These are phyloP conservation scores for Drosophila mojavensis DNA, from an alignment of 1,140 invertebrate species.

Conservation along the genomic window DNA sequence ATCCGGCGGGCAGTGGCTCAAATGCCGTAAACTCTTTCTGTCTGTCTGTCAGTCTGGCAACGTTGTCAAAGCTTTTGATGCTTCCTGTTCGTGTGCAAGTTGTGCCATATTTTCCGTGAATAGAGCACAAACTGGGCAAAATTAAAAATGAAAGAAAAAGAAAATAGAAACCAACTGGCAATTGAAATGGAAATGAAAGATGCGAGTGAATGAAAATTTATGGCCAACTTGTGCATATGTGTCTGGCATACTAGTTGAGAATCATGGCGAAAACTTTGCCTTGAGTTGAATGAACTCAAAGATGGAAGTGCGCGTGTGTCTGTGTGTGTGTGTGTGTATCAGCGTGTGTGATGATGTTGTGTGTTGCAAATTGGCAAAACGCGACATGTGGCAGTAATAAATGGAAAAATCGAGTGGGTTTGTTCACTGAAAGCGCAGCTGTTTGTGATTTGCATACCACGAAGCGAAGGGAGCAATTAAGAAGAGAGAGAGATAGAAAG, in stretches of 20 bases:
- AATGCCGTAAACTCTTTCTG: slow-evolving; percentile 16
- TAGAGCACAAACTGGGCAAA: slow-evolving; percentile 35
- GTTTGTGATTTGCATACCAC: slow-evolving; percentile 44
- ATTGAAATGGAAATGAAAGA: slow-evolving; percentile 65
- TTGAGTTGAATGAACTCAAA: slow-evolving; percentile 20
- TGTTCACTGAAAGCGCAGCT: slow-evolving; percentile 26
- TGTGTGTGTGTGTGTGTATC: slow-evolving; percentile 3
- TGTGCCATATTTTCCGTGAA: slow-evolving; percentile 73
- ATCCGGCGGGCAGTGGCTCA: slow-evolving; percentile 51
- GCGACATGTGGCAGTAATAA: slow-evolving; percentile 53
- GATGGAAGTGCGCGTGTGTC: not conserved
- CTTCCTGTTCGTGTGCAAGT: slow-evolving; percentile 36
- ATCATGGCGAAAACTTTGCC: slow-evolving; percentile 34
- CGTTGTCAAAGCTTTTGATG: slow-evolving; percentile 21
- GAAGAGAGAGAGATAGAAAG: not conserved
- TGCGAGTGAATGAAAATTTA: slow-evolving; percentile 41
- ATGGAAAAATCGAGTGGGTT: slow-evolving; percentile 34
- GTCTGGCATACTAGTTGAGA: slow-evolving; percentile 38
- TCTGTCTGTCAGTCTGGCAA: slow-evolving; percentile 20
- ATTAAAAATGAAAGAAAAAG: not conserved
- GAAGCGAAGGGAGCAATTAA: slow-evolving; percentile 27
- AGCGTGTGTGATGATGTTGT: slow-evolving; percentile 1
- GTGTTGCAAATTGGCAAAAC: slow-evolving; percentile 35
- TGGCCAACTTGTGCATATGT: slow-evolving; percentile 27
- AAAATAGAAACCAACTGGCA: slow-evolving; percentile 26